Evolutionary conservation across 2,113 vertebrate genomes (phyloP), one percentile per base, ranked within the genome.

Genomic region (Speoplatyrhinus poulsoni): DNA sequence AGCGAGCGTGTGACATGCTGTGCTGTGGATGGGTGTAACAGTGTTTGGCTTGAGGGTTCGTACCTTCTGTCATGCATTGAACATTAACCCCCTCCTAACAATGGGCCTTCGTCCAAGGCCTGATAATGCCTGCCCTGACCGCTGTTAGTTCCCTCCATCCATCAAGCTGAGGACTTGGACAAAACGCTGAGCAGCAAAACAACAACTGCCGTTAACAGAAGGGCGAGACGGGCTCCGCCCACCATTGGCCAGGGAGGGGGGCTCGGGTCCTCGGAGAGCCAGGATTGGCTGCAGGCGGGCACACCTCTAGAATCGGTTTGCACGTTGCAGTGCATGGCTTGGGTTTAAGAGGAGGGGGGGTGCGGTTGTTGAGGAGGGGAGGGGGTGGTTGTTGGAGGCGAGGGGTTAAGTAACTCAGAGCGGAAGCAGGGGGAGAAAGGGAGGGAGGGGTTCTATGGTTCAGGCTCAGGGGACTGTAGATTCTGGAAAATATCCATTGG

Each of bases 261-360:
- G 26, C 26, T 26, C 33, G 55, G 54, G 0, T 17, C 82, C 73
- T 73, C 56, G 54, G 56, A 62, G 69, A 16, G 74, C 75, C 3
- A 9, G 73, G 49, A 95, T 96, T 95, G 94, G 95, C 84, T 67
- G 15, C 71, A 54, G 56, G 0, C 82, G 36, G 85, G 91, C 94
- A 95, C 94, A 93, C 94, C 95, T 93, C 91, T 91, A 90, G 72
- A 93, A 91, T 93, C 85, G 94, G 92, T 93, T 95, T 93, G 83
- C 90, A 88, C 73, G 47, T 81, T 69, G 67, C 74, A 86, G 32
- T 65, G 48, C 55, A 62, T 52, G 57, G 67, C 64, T 70, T 75
- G 62, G 82, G 87, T 69, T 64, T 70, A 61, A 72, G 33, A 46
- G 73, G 36, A 72, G 36, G 62, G 26, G 46, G 47, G 69, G 69